Evolutionary conservation across 2,797 vertebrate species (phyloP).

Genomic region (Poecilia wingei): DNA sequence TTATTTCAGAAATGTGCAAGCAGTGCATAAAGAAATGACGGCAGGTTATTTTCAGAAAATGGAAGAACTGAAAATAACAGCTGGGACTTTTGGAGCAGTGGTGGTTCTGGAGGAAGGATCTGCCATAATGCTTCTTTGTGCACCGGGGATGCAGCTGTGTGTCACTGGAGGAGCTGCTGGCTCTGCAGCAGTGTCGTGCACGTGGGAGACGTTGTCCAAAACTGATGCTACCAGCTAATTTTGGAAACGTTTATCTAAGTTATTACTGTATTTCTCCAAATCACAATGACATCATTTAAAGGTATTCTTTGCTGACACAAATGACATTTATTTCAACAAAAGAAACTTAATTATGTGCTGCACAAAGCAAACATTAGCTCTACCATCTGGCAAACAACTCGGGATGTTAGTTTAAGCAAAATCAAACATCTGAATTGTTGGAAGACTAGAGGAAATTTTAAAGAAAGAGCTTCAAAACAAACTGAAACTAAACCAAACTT

Average conservation of each 20-base stretch:
- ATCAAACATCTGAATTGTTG: neutral
- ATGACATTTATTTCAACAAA: neutral
- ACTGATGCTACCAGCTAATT: neutral
- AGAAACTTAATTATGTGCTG: neutral
- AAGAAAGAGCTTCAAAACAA: neutral
- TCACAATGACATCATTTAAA: neutral
- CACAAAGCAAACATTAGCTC: neutral
- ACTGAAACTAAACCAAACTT: neutral
- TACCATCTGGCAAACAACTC: too few species aligned
- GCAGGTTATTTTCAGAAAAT: neutral
- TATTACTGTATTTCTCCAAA: neutral
- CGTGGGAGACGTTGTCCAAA: neutral
- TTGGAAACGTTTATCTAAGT: neutral
- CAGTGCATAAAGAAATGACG: too few species aligned
- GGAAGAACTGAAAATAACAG: neutral
- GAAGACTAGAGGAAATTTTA: constrained; percentile 7
- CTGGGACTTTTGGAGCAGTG: neutral
- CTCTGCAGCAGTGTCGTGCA: neutral
- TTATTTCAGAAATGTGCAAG: too few species aligned
- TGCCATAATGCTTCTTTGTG: neutral
- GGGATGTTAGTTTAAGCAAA: neutral
- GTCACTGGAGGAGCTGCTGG: neutral
- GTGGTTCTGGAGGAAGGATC: neutral
- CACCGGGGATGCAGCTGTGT: neutral
- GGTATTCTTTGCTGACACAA: neutral